Conservation (phyloP, 2,888 invertebrate species). For the Hemithea aestivaria region DNA sequence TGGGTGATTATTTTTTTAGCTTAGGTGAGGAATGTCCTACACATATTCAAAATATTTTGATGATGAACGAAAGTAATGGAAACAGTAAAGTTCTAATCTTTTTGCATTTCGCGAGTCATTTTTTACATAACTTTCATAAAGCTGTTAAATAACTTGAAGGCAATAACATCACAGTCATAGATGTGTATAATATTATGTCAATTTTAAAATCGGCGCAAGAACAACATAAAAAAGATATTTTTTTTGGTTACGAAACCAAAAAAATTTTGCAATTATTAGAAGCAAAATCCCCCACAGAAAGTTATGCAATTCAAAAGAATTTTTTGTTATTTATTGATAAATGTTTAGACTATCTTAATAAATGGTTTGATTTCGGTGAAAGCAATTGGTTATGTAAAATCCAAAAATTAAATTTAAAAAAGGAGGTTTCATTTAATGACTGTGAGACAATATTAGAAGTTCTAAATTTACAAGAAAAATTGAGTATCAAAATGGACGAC, state of each 20-base stretch:
- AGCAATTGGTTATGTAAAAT: constrained; percentile 2
- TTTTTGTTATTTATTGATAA: constrained; percentile 19
- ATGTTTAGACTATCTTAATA: neutral
- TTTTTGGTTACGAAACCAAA: constrained; percentile 18
- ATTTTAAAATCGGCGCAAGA: constrained; percentile 13
- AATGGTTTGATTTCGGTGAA: neutral
- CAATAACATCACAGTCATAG: constrained; percentile 18
- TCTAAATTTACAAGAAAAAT: neutral
- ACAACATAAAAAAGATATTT: constrained; percentile 17
- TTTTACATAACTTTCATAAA: constrained; percentile 20
- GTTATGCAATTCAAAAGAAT: constrained; percentile 3
- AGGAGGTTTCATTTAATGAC: neutral
- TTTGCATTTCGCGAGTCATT: constrained; percentile 18
- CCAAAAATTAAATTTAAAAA: constrained; percentile 2
- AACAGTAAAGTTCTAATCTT: constrained; percentile 15
- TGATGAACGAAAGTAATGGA: constrained; percentile 11
- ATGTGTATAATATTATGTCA: constrained; percentile 17
- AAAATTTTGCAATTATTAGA: constrained; percentile 11
- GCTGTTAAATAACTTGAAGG: constrained; percentile 20
- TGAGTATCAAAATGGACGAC: neutral
- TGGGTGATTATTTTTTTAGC: constrained; percentile 26
- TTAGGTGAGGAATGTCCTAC: constrained; percentile 23
- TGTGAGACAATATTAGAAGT: neutral
- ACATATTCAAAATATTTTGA: constrained; percentile 22
- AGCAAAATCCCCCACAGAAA: constrained; percentile 6